phyloP scores from a whole-genome alignment of 1,140 invertebrate species.

The Drosophila nikananu region DNA sequence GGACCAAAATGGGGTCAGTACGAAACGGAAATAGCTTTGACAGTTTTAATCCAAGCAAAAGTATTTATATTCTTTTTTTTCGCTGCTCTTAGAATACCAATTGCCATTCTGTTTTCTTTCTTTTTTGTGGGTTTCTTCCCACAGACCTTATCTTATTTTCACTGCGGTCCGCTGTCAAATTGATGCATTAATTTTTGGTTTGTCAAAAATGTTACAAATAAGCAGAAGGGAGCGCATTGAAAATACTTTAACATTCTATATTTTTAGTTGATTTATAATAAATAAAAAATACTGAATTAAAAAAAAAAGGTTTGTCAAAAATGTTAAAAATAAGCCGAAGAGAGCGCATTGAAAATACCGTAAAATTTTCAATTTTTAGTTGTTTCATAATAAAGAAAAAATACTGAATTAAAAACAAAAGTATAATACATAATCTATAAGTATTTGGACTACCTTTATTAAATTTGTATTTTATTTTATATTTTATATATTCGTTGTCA shows the following conservation, averaged over 20 bases:
- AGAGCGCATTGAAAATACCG: not conserved
- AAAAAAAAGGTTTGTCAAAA: not conserved
- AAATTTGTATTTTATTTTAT: not conserved
- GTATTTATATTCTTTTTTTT: slow-evolving; percentile 38
- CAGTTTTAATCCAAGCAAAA: slow-evolving; percentile 54
- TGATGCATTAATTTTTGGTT: not conserved
- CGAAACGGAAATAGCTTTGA: slow-evolving; percentile 71
- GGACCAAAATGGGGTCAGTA: slow-evolving; percentile 54
- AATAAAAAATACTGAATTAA: not conserved
- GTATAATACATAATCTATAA: not conserved
- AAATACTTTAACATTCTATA: not conserved
- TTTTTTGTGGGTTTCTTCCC: not conserved
- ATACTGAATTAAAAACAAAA: not conserved
- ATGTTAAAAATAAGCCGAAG: not conserved
- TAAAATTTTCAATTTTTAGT: not conserved
- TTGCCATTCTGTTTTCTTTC: not conserved
- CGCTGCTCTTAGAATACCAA: slow-evolving; percentile 3
- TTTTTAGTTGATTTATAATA: not conserved
- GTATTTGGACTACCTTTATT: not conserved
- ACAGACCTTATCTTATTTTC: not conserved
- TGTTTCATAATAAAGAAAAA: not conserved
- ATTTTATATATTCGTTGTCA: not conserved
- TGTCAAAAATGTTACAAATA: not conserved
- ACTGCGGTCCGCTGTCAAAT: not conserved
- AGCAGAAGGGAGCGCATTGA: no score